phyloP scores from a whole-genome alignment of 2,113 vertebrate genomes.

The Acanthochromis polyacanthus region DNA sequence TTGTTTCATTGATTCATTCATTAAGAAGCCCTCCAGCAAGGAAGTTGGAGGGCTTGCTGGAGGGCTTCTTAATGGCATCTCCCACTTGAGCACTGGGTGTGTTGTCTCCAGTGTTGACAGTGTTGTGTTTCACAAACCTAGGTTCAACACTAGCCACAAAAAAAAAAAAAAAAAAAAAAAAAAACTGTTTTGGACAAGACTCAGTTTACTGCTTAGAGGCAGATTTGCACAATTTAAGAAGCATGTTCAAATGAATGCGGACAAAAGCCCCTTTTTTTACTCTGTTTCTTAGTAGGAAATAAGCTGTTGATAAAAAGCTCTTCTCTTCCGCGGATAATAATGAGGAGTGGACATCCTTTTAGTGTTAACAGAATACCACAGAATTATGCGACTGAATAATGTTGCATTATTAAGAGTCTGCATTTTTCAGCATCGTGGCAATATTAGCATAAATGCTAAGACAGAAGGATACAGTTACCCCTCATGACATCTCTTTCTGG shows the following conservation, averaged over 20 bases:
- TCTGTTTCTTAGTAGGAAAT: slow-evolving; percentile 13
- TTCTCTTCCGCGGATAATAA: slow-evolving; percentile 4
- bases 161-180: slow-evolving; percentile 28
- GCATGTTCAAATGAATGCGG: slow-evolving; percentile 21
- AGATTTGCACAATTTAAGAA: slow-evolving; percentile 32
- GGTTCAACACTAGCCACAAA: slow-evolving; percentile 16
- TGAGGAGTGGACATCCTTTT: slow-evolving; percentile 2
- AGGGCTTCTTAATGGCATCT: slow-evolving; percentile 50
- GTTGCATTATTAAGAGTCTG: slow-evolving; percentile 32
- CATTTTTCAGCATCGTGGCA: slow-evolving; percentile 20
- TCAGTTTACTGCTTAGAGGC: slow-evolving; percentile 49
- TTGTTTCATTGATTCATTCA: no score
- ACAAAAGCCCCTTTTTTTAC: slow-evolving; percentile 13
- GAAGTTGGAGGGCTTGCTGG: no score
- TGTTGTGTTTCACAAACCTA: slow-evolving; percentile 32
- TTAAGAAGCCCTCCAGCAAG: no score
- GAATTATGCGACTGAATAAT: slow-evolving; percentile 24
- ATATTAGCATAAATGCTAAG: slow-evolving; percentile 56
- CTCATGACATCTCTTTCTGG: slow-evolving; percentile 19
- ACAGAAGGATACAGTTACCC: slow-evolving; percentile 10
- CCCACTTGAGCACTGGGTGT: slow-evolving; percentile 41
- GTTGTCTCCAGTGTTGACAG: slow-evolving; percentile 50
- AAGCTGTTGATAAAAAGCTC: background rate
- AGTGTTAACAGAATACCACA: slow-evolving; percentile 1
- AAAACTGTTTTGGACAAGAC: slow-evolving; percentile 7